Conservation (phyloP, 1,140 invertebrate species). For the Lepidotrigona ventralis region DNA sequence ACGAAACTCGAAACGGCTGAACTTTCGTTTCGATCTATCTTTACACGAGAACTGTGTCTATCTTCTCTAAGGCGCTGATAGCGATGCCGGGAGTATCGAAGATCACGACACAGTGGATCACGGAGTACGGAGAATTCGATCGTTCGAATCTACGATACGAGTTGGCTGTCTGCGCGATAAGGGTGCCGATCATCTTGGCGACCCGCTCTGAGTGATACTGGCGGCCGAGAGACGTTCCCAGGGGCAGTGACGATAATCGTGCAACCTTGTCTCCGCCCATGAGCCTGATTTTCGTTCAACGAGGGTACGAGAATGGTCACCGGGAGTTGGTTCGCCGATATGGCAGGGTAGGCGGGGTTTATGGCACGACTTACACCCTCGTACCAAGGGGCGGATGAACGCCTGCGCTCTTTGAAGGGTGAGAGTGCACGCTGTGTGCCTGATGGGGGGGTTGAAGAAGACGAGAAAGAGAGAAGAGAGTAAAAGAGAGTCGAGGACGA, state of each 20-base stretch:
- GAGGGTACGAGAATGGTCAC: neutral
- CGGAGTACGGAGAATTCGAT: neutral
- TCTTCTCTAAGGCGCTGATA: slow-evolving; percentile 14
- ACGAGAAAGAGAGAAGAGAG: neutral
- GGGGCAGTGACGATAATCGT: slow-evolving; percentile 8
- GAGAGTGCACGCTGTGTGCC: neutral
- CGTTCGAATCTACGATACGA: slow-evolving; percentile 22
- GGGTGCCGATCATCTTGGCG: slow-evolving; percentile 62
- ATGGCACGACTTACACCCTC: slow-evolving; percentile 44
- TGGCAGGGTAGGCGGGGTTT: slow-evolving; percentile 41
- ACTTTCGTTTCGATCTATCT: neutral
- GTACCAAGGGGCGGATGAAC: slow-evolving; percentile 44
- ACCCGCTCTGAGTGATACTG: slow-evolving; percentile 65
- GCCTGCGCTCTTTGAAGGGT: slow-evolving; percentile 48
- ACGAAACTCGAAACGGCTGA: neutral
- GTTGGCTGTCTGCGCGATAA: slow-evolving; percentile 26
- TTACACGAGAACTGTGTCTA: neutral
- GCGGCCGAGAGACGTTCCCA: slow-evolving; percentile 16
- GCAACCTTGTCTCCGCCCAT: slow-evolving; percentile 29
- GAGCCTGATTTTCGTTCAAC: neutral
- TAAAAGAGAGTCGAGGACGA: neutral
- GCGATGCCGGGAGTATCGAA: neutral
- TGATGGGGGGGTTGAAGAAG: neutral
- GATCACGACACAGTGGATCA: slow-evolving; percentile 21
- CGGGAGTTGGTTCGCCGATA: slow-evolving; percentile 38